phyloP scores from a whole-genome alignment of 2,888 invertebrate genomes.

The Acleris emargana region DNA sequence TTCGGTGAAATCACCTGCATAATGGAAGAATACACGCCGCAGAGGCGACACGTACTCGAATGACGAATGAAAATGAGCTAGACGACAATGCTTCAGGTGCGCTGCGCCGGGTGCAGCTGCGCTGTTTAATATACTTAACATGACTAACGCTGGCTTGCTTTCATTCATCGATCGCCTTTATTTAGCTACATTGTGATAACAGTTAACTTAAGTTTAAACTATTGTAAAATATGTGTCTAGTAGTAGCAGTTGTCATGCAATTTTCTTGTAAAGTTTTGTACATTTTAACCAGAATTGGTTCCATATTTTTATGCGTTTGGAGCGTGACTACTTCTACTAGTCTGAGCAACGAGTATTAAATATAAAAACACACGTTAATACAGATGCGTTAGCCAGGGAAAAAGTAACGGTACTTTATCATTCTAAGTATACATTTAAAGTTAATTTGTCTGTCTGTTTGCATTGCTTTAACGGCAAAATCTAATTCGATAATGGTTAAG shows the following conservation, averaged over 20 bases:
- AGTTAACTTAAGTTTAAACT: not conserved
- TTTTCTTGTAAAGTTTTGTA: not conserved
- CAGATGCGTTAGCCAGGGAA: no score
- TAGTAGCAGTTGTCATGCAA: not conserved
- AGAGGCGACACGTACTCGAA: constrained; percentile 11
- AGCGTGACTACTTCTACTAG: not conserved
- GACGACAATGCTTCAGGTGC: constrained; percentile 36
- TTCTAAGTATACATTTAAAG: no score
- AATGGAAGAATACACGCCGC: constrained; percentile 20
- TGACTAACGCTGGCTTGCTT: constrained; percentile 23
- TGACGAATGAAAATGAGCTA: constrained; percentile 27
- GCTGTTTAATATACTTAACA: constrained; percentile 28
- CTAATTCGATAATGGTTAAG: no score
- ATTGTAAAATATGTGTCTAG: constrained; percentile 13
- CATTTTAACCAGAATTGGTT: not conserved
- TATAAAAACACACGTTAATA: no score
- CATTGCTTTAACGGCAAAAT: no score
- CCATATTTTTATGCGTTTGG: not conserved
- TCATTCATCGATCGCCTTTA: constrained; percentile 16
- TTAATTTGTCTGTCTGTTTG: no score
- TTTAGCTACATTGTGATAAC: not conserved
- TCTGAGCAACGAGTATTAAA: no score
- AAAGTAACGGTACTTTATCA: no score
- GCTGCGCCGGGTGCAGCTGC: constrained; percentile 26
- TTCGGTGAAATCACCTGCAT: constrained; percentile 20